A percentile compares a stretch with the other conserved stretches of the same genome.
Evolutionary conservation across 2,888 invertebrate species (phyloP).

Genomic region (Rhogogaster chlorosoma): DNA sequence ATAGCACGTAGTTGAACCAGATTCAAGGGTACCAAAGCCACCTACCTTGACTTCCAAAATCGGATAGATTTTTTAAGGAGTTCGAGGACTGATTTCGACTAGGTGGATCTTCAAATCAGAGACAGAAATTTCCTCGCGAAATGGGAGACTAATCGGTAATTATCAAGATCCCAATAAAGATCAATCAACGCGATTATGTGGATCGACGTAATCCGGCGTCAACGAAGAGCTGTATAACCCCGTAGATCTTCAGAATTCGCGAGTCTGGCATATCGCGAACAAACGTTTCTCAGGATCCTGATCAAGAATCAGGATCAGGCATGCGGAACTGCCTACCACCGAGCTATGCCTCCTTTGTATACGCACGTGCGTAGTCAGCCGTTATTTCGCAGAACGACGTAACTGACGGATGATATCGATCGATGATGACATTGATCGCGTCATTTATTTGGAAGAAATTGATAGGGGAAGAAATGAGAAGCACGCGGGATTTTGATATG

Average conservation of each 20-base stretch:
- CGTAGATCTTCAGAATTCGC: neutral
- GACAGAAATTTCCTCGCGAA: neutral
- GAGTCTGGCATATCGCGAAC: neutral
- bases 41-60: too few species aligned
- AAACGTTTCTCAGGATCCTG: slow-evolving; percentile 67
- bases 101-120: neutral
- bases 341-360: neutral
- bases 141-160: neutral
- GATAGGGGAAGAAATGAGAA: neutral
- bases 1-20: neutral
- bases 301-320: slow-evolving; percentile 73
- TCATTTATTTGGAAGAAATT: neutral
- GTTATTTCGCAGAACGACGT: neutral
- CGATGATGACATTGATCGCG: neutral
- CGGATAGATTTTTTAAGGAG: too few species aligned
- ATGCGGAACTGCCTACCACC: slow-evolving; percentile 72
- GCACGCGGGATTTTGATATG: neutral
- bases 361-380: slow-evolving; percentile 3
- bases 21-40: neutral
- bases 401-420: neutral
- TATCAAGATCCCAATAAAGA: neutral
- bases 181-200: neutral
- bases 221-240: neutral
- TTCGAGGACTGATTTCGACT: too few species aligned
- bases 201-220: neutral